Evolutionary conservation across 2,113 vertebrate species (phyloP).

Genomic region (Athene cunicularia): DNA sequence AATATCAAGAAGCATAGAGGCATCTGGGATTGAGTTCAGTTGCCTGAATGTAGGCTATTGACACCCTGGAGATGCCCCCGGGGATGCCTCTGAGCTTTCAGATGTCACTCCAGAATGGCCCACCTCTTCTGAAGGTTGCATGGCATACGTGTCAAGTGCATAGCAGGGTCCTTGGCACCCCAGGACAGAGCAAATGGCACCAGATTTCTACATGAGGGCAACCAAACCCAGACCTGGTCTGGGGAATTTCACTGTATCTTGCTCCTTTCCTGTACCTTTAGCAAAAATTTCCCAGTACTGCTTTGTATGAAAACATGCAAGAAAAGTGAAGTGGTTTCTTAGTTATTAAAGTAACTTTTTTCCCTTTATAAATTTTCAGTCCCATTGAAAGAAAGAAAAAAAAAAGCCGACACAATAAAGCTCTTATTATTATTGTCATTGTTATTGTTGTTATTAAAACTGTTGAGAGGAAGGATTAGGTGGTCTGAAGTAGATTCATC

Average conservation of each 20-base stretch:
- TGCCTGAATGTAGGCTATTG: neutral
- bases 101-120: fast-evolving
- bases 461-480: neutral
- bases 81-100: neutral
- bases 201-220: neutral
- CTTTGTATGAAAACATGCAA: neutral
- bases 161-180: neutral
- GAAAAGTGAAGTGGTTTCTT: neutral
- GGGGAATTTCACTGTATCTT: neutral
- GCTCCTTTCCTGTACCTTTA: neutral
- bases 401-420: neutral
- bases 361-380: neutral
- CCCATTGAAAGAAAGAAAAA: neutral
- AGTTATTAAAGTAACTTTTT: neutral
- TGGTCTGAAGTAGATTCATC: neutral
- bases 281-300: neutral
- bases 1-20: neutral
- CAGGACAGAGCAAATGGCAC: neutral
- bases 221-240: neutral
- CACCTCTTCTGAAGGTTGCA: neutral
- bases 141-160: neutral
- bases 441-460: neutral
- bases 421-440: neutral
- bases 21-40: neutral
- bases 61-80: neutral